Evolutionary conservation across 2,797 vertebrate species (phyloP), one percentile per base, ranked within the genome.

Genomic region (Phataginus tetradactyla): DNA sequence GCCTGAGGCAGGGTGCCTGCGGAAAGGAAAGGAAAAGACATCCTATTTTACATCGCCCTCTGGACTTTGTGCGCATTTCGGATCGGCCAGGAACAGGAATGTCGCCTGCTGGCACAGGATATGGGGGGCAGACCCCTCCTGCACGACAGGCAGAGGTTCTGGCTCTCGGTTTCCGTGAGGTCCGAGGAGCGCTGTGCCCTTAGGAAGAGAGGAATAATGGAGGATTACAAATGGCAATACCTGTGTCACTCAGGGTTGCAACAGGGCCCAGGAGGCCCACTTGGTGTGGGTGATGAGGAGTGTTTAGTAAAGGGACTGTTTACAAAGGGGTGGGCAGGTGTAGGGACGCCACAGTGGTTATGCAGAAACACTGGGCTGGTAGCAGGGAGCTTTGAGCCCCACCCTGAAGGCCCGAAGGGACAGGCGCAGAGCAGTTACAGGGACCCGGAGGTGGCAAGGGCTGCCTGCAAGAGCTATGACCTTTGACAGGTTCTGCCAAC

Each of bases 241-340:
- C 57, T 74, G 25, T 6, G 21, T 45, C 15, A 21, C 49, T 18
- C 3, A 4, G 34, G 13, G 11, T 61, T 4, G 7, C 17, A 9
- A 4, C 45, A 34, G 81, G 37, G 37, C 13, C 2, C 13, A 42
- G 59, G 18, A 2, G 42, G 9, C 0, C 0, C 7, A 29, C 27
- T 72, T 5, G 7, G 12, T 27, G 3, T 57, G 69, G 45, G 25
- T 29, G 3, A n/a, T 25, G n/a, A 78, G 32, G 42, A 17, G 5
- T 20, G 5, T 63, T 61, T 13, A n/a, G 66, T 53, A 74, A 69
- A 80, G 66, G 13, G 14, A 29, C 49, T 37, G 1, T 88, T 57
- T 61, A 20, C 51, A 74, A 80, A 63, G 72, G 8, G 17, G 81
- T 27, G 25, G 55, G n/a, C 0, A 1, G 23, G 20, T 15, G 1